Conservation (phyloP, 2,797 vertebrate species). For the Sus cebifrons region DNA sequence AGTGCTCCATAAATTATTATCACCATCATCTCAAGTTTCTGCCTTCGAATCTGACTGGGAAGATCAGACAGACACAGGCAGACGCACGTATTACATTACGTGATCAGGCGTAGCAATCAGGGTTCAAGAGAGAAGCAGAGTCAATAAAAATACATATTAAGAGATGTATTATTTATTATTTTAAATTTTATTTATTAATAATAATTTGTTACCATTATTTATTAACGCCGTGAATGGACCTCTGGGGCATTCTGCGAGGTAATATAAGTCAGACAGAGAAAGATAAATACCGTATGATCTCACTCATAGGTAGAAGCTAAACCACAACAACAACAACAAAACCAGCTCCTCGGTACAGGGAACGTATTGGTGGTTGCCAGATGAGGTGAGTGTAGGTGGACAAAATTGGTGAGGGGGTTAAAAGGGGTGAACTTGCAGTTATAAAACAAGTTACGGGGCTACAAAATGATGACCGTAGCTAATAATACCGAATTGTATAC, state of each 20-base stretch:
- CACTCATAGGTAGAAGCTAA: background rate
- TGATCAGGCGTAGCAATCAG: background rate
- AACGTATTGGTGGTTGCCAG: background rate
- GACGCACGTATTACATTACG: background rate
- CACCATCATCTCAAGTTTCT: background rate
- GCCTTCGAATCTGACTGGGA: background rate
- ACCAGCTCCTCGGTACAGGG: background rate
- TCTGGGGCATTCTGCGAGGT: background rate
- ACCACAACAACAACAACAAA: background rate
- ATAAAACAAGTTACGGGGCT: background rate
- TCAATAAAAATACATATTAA: background rate
- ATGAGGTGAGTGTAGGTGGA: background rate
- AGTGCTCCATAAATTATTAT: background rate
- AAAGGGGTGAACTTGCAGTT: background rate
- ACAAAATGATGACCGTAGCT: background rate
- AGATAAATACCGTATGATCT: background rate
- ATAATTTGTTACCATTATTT: background rate
- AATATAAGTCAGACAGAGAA: background rate
- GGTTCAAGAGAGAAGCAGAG: slow-evolving; percentile 35
- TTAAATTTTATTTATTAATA: background rate
- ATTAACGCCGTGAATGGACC: background rate
- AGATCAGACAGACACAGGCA: background rate
- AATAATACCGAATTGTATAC: background rate
- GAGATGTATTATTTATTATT: background rate
- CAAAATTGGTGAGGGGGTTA: background rate